Conservation (phyloP, 2,797 vertebrate species). For the Pogonophryne albipinna region DNA sequence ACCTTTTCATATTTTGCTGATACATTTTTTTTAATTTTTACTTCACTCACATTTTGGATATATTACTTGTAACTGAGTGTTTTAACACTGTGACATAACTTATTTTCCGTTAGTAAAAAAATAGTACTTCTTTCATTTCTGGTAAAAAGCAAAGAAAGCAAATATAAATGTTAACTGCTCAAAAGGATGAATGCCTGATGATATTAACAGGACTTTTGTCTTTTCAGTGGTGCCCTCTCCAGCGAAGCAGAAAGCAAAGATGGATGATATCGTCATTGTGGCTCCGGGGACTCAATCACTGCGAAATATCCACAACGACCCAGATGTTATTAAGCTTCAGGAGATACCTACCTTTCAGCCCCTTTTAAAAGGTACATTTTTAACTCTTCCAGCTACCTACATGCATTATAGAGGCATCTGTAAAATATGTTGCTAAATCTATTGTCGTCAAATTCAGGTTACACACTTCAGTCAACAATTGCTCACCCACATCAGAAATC, state of each 20-base stretch:
- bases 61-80: background rate
- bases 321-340: constrained; percentile 98
- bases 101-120: background rate
- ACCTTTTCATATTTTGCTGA: background rate
- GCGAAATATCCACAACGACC: constrained; percentile 95
- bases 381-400: background rate
- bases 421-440: background rate
- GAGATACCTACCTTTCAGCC: constrained; percentile 99
- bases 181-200: background rate
- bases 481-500: background rate
- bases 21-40: too few species aligned
- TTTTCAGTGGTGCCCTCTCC: constrained; percentile 91
- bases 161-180: background rate
- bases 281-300: constrained; percentile 92
- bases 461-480: background rate
- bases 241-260: constrained; percentile 96
- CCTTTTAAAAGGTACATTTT: constrained; percentile 91
- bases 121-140: background rate
- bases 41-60: background rate
- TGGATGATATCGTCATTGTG: constrained; percentile 99
- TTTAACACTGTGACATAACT: background rate
- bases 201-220: background rate
- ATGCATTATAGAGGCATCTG: background rate
- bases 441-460: background rate
- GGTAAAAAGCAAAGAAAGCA: constrained; percentile 1